A percentile compares a stretch with the other conserved stretches of the same genome.
Conservation (phyloP, 2,113 vertebrate species). For the Oryzias javanicus region DNA sequence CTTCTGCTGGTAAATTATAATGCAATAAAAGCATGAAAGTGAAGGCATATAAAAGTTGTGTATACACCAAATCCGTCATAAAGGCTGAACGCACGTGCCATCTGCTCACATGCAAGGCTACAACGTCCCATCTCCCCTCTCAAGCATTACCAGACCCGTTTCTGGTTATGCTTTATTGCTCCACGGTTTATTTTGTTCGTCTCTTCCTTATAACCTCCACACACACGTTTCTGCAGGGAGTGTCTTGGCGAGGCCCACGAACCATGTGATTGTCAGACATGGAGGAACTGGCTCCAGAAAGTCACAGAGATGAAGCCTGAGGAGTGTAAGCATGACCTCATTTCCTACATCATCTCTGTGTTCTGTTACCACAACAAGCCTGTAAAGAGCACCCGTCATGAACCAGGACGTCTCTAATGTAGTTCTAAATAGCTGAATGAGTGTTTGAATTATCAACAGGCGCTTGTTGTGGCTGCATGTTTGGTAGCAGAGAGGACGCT, state of each 20-base stretch:
- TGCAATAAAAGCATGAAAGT: too few relatives aligned
- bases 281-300: slow-evolving; percentile 98
- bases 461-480: slow-evolving; percentile 5
- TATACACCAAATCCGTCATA: too few relatives aligned
- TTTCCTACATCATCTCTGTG: slow-evolving; percentile 20
- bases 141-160: neutral
- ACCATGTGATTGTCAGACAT: slow-evolving; percentile 97
- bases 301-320: slow-evolving; percentile 93
- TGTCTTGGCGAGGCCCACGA: slow-evolving; percentile 98
- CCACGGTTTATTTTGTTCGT: neutral
- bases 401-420: slow-evolving; percentile 22
- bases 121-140: neutral
- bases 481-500: slow-evolving; percentile 9
- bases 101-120: neutral
- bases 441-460: neutral
- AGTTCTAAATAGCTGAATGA: slow-evolving; percentile 15
- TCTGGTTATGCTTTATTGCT: neutral
- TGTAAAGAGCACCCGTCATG: slow-evolving; percentile 34
- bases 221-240: slow-evolving; percentile 78
- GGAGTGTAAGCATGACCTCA: slow-evolving; percentile 55
- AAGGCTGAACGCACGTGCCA: too few relatives aligned
- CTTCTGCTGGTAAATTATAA: slow-evolving; percentile 63
- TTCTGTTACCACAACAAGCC: slow-evolving; percentile 9
- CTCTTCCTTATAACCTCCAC: slow-evolving; percentile 9
- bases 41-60: too few relatives aligned